Evolutionary conservation across 2,888 invertebrate genomes (phyloP).

Genomic region (Orthosia cruda): DNA sequence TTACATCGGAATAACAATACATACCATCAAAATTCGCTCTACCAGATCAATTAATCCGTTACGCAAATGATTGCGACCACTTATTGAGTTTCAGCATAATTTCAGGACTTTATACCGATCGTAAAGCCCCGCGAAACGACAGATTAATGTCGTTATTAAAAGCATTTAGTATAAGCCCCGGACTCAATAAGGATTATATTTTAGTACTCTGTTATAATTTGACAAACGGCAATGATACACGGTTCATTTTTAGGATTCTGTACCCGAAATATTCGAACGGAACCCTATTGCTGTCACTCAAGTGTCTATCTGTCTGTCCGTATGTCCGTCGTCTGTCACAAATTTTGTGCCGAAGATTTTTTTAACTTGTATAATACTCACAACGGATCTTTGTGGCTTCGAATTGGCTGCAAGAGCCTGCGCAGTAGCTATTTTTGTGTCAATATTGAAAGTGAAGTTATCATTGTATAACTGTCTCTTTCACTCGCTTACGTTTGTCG

Average conservation of each 20-base stretch:
- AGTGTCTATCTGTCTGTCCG: no score
- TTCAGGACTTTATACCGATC: slow-evolving; percentile 1
- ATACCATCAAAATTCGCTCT: neutral
- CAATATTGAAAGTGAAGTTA: no score
- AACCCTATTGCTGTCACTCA: neutral
- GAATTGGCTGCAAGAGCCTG: no score
- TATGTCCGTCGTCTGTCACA: no score
- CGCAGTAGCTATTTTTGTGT: no score
- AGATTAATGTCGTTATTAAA: slow-evolving; percentile 11
- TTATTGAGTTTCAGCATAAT: slow-evolving; percentile 4
- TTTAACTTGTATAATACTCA: no score
- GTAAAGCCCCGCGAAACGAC: neutral
- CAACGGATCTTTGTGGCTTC: no score
- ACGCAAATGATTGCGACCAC: neutral
- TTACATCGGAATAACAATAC: neutral
- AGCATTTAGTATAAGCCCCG: neutral
- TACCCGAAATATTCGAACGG: no score
- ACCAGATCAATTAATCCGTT: neutral
- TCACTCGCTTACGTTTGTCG: no score
- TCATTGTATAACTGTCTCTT: no score
- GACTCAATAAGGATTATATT: slow-evolving; percentile 7
- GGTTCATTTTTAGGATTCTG: neutral
- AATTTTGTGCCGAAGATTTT: no score
- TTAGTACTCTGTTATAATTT: neutral
- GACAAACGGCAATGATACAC: neutral